Evolutionary conservation across 2,797 vertebrate genomes (phyloP), one percentile per base, ranked within the genome.

Genomic region (Borostomias antarcticus): DNA sequence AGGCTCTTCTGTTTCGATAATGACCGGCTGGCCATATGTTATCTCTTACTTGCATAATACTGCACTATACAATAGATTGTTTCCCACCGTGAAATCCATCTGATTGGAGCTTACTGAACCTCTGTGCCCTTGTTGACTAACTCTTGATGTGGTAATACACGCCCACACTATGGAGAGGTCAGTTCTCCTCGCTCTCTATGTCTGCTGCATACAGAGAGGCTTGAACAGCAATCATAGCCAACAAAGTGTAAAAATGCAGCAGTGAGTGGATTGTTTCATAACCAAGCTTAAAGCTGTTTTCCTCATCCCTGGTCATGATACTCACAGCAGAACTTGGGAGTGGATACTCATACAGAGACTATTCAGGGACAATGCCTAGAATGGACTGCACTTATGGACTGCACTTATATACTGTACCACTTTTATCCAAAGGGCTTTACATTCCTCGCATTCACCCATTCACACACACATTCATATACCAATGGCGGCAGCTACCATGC

Each of bases 191-290:
- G 37, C 56, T 37, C 56, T 28, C 25, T 37, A 32, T 10, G 56
- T 58, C 56, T 58, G 54, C 54, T 15, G 15, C 8, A 19, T 35
- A 32, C 30, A 33, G 29, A 51, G 21, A 57, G 54, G 32, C 56
- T 58, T 23, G 56, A 58, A 37, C 25, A 58, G n/a, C 37, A 58
- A 37, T 58, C 56, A 40, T 58, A 25, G 33, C 33, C 13, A 58
- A 37, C 56, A 58, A 37, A n/a, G n/a, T 58, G 10, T 58, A 40
- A 37, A 58, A 58, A 58, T 58, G 37, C 56, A 25, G 33, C 11
- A 11, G 11, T 23, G 23, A 37, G 32, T 58, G 29, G 56, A 37
- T 33, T 37, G 56, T 58, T 58, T 58, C 21, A 37, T 58, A 37
- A 58, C 21, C 32, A 28, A 52, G 50, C 32, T 58, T 33, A 25